A percentile compares a stretch with the other conserved stretches of the same genome.
phyloP scores from a whole-genome alignment of 2,888 invertebrate species.

The Latheticus oryzae region DNA sequence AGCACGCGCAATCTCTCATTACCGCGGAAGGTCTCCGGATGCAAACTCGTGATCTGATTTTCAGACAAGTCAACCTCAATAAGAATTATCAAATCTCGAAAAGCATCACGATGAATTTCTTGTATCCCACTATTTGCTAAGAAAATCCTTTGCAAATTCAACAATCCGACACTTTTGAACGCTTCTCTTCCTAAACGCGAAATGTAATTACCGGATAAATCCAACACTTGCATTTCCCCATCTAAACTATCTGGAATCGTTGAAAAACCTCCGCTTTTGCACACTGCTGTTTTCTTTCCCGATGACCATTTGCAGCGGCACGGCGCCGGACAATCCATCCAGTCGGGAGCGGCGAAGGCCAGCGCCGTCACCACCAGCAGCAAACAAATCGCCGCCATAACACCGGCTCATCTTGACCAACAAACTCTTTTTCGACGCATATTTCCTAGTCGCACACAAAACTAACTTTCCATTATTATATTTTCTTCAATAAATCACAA shows the following conservation, averaged over 20 bases:
- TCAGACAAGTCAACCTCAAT: slow-evolving; percentile 89
- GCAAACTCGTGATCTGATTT: slow-evolving; percentile 80
- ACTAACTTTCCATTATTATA: slow-evolving; percentile 1
- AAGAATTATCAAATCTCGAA: slow-evolving; percentile 84
- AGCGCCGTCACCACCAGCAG: slow-evolving; percentile 62
- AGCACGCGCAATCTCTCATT: slow-evolving; percentile 85
- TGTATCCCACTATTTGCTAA: slow-evolving; percentile 80
- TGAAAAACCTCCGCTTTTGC: slow-evolving; percentile 83
- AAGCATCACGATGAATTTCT: slow-evolving; percentile 85
- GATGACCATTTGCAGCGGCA: slow-evolving; percentile 94
- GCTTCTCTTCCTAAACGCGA: slow-evolving; percentile 80
- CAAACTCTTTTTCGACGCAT: slow-evolving; percentile 40
- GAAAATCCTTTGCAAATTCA: slow-evolving; percentile 87
- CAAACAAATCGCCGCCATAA: slow-evolving; percentile 62
- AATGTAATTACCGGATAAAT: slow-evolving; percentile 84
- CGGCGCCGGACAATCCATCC: slow-evolving; percentile 88
- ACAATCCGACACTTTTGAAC: slow-evolving; percentile 81
- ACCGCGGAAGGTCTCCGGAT: slow-evolving; percentile 84
- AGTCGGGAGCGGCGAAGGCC: slow-evolving; percentile 76
- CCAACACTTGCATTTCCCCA: slow-evolving; percentile 86
- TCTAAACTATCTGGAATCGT: slow-evolving; percentile 79
- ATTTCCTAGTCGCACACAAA: not conserved
- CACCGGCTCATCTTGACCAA: slow-evolving; percentile 58
- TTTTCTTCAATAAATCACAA: too few relatives aligned
- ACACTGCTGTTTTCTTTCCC: slow-evolving; percentile 90